These are phyloP conservation scores for Oreochromis spilurus DNA, from an alignment of 2,113 vertebrate species.

Conservation along the genomic window DNA sequence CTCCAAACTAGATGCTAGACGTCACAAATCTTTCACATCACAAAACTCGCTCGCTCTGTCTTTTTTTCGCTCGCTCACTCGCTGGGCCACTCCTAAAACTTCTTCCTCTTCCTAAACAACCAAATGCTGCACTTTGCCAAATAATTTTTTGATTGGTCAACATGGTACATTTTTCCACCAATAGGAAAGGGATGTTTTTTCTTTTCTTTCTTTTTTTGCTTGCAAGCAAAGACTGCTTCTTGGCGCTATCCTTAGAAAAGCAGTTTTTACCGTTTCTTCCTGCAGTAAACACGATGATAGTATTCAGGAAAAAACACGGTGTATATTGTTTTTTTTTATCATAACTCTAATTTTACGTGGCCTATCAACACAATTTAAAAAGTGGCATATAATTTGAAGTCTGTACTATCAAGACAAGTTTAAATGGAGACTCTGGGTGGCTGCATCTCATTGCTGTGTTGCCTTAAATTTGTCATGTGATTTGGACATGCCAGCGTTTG, in stretches of 20 bases:
- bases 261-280: neutral
- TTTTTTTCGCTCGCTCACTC: rapidly evolving
- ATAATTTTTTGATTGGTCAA: rapidly evolving
- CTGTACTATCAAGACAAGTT: neutral
- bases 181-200: neutral
- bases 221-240: neutral
- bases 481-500: too few relatives aligned
- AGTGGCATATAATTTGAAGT: neutral
- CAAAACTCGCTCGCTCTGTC: neutral
- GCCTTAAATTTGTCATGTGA: too few relatives aligned
- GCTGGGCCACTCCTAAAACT: neutral
- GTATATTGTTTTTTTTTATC: neutral
- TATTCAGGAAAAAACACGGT: neutral
- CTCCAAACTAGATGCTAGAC: neutral
- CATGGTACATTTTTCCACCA: neutral
- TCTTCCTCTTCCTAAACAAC: neutral
- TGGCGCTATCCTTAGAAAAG: neutral
- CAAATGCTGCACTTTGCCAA: neutral
- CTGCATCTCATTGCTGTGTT: neutral
- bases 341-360: neutral
- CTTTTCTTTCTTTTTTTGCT: neutral
- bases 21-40: neutral
- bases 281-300: neutral
- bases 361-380: neutral
- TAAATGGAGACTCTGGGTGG: neutral